Evolutionary conservation across 2,888 invertebrate species (phyloP).

Genomic region (Euzophera pinguis): DNA sequence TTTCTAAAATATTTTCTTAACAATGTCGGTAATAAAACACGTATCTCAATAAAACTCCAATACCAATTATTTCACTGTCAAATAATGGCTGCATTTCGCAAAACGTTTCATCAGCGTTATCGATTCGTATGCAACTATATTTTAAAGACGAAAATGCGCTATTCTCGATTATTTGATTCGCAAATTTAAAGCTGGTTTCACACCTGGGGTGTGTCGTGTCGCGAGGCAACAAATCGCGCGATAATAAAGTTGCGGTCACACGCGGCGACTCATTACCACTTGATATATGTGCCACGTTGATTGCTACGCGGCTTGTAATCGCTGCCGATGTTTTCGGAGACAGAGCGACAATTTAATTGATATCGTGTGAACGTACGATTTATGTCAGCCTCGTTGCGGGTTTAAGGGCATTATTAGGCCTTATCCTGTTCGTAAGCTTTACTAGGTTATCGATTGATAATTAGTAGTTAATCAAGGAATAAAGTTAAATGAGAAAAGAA

Average conservation of each 20-base stretch:
- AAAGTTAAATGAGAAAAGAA: no score
- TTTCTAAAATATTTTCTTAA: slow-evolving; percentile 5
- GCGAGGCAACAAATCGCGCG: slow-evolving; percentile 59
- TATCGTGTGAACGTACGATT: slow-evolving; percentile 14
- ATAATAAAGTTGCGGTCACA: slow-evolving; percentile 63
- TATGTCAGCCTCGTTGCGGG: not conserved
- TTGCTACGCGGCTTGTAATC: slow-evolving; percentile 39
- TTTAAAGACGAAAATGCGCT: not conserved
- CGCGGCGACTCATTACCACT: slow-evolving; percentile 65
- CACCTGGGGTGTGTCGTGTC: slow-evolving; percentile 47
- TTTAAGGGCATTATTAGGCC: not conserved
- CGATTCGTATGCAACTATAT: not conserved
- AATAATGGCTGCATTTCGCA: slow-evolving; percentile 11
- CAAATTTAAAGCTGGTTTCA: slow-evolving; percentile 16
- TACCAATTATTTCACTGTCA: slow-evolving; percentile 22
- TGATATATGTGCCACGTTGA: slow-evolving; percentile 53
- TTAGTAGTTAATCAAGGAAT: no score
- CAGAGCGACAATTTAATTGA: slow-evolving; percentile 19
- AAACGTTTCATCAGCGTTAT: not conserved
- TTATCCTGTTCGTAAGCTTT: no score
- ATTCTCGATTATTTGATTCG: slow-evolving; percentile 10
- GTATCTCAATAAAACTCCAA: slow-evolving; percentile 15
- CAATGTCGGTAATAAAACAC: slow-evolving; percentile 13
- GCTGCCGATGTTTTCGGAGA: slow-evolving; percentile 29
- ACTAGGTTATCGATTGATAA: no score